Conservation (phyloP, 2,797 vertebrate genomes). For the Phataginus tricuspis region DNA sequence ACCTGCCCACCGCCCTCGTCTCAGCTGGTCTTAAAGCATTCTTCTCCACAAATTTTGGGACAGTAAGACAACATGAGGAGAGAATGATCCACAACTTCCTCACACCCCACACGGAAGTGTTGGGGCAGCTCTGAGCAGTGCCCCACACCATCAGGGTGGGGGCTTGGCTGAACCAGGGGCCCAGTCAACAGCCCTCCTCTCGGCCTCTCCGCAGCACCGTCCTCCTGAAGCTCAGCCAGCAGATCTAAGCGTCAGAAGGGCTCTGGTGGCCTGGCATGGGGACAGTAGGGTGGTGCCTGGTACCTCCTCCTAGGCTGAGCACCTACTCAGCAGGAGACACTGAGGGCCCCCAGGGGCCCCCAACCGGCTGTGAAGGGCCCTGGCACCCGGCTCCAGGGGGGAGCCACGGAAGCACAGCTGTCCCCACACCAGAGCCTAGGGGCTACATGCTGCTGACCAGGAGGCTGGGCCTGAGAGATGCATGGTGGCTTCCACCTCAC, state of each 20-base stretch:
- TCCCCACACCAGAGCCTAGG: too few relatives aligned
- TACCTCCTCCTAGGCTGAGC: neutral
- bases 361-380: too few relatives aligned
- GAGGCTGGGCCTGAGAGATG: neutral
- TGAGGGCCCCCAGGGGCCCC: too few relatives aligned
- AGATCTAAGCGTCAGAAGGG: too few relatives aligned
- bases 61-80: neutral
- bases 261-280: neutral
- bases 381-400: too few relatives aligned
- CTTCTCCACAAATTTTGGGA: neutral
- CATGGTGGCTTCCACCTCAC: constrained; percentile 68
- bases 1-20: rapidly evolving
- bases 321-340: neutral
- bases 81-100: neutral
- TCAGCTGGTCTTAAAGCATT: neutral
- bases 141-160: too few relatives aligned
- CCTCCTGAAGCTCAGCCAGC: neutral
- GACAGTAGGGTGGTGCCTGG: neutral
- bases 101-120: neutral
- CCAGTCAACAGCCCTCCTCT: too few relatives aligned
- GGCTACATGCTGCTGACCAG: too few relatives aligned
- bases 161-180: too few relatives aligned
- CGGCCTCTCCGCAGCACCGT: too few relatives aligned
- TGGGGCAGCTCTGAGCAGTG: too few relatives aligned
- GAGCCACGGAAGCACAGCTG: too few relatives aligned